These are phyloP conservation scores for Nymphalis polychloros DNA, from an alignment of 2,888 invertebrate genomes.

Conservation along the genomic window DNA sequence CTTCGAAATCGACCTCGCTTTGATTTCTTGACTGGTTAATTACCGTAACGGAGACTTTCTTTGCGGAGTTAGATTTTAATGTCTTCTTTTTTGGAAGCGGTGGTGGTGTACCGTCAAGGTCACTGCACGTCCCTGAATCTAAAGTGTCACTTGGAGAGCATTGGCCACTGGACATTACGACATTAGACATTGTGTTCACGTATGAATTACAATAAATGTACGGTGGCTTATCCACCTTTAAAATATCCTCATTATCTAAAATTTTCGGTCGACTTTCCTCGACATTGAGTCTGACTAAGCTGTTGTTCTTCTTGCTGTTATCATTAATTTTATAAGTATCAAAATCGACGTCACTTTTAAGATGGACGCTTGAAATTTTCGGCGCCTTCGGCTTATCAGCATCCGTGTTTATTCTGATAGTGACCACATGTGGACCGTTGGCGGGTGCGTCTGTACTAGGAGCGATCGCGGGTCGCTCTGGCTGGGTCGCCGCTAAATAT, in stretches of 20 bases:
- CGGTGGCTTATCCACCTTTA: conserved; percentile 73
- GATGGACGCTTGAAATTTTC: conserved; percentile 76
- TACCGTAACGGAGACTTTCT: conserved; percentile 81
- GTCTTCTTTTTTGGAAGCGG: conserved; percentile 86
- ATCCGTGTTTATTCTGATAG: conserved; percentile 86
- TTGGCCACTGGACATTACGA: conserved; percentile 89
- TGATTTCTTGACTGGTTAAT: conserved; percentile 81
- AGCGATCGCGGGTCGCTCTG: conserved; percentile 74
- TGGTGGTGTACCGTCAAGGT: conserved; percentile 88
- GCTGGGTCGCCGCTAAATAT: conserved; percentile 78
- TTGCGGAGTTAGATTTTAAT: conserved; percentile 72
- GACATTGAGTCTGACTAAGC: conserved; percentile 83
- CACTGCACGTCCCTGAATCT: conserved; percentile 93
- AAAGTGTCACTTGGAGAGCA: conserved; percentile 91
- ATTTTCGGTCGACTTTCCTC: conserved; percentile 73
- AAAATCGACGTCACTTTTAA: conserved; percentile 74
- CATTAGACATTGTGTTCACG: conserved; percentile 75
- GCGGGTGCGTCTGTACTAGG: conserved; percentile 67
- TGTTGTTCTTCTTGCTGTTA: conserved; percentile 71
- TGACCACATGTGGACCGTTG: conserved; percentile 84
- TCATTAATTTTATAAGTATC: conserved; percentile 69
- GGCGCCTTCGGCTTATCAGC: conserved; percentile 76
- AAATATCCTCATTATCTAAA: conserved; percentile 74
- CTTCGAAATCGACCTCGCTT: conserved; percentile 86
- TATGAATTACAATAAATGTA: conserved; percentile 85